Conservation (phyloP, 2,113 vertebrate genomes). For the Anthoscopus minutus region DNA sequence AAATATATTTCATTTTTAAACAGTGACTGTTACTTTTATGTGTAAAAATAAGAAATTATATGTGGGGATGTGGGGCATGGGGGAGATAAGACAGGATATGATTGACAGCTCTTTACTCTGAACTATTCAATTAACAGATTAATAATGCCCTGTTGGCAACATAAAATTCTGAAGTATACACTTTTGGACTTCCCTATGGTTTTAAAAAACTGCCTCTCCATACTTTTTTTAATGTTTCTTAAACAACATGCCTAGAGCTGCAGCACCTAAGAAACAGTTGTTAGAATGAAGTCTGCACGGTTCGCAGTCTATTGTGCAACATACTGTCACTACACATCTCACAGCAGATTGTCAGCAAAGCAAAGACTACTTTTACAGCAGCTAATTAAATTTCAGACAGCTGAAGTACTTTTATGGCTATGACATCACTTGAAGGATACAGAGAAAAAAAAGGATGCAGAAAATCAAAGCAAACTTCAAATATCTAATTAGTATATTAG, state of each 20-base stretch:
- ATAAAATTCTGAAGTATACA: neutral
- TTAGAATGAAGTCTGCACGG: neutral
- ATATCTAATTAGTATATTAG: neutral
- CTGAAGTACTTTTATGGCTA: neutral
- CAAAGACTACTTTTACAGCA: neutral
- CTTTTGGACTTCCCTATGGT: neutral
- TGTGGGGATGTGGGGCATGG: neutral
- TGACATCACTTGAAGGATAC: neutral
- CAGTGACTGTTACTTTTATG: neutral
- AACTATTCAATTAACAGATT: constrained; percentile 13
- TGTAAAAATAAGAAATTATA: neutral
- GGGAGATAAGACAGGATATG: neutral
- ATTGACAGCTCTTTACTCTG: neutral
- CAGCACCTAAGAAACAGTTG: neutral
- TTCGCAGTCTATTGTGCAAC: neutral
- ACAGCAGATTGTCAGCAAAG: neutral
- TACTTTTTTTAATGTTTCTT: neutral
- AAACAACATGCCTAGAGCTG: neutral
- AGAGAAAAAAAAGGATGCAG: neutral
- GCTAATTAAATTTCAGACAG: neutral
- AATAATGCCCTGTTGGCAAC: neutral
- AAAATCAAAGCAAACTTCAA: neutral
- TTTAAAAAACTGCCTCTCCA: neutral
- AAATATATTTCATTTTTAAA: neutral
- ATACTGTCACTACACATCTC: neutral